Evolutionary conservation across 1,140 invertebrate species (phyloP).

Genomic region (Monochamus saltuarius): DNA sequence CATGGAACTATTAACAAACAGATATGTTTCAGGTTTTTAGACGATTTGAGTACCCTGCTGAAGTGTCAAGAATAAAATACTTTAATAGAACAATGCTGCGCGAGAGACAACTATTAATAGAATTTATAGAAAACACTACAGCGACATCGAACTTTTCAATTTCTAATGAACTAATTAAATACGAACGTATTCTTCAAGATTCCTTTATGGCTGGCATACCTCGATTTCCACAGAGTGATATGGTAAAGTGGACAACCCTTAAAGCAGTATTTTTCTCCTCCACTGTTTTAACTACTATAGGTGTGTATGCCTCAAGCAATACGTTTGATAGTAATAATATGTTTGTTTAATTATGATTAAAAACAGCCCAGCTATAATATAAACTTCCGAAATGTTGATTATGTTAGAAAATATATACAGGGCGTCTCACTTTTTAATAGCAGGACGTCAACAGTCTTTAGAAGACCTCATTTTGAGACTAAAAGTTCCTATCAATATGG

Average conservation of each 20-base stretch:
- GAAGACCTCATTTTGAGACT: no score
- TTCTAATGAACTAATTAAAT: conserved; percentile 59
- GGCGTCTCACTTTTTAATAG: no score
- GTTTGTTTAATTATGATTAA: no score
- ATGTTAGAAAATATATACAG: no score
- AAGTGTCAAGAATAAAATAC: conserved; percentile 53
- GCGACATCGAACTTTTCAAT: conserved; percentile 60
- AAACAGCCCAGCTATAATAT: no score
- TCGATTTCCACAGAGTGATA: conserved; percentile 42
- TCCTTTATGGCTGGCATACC: conserved; percentile 62
- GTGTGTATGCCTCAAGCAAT: no score
- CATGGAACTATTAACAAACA: conserved; percentile 7
- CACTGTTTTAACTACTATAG: conserved; percentile 82
- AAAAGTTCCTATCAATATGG: no score
- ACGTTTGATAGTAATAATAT: no score
- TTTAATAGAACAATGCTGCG: conserved; percentile 49
- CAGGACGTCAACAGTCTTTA: no score
- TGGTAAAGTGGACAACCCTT: conserved; percentile 72
- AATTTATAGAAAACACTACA: conserved; percentile 60
- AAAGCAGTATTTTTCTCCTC: conserved; percentile 83
- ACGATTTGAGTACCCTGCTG: conserved; percentile 70
- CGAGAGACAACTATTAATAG: conserved; percentile 57
- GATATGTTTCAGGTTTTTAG: conserved; percentile 65
- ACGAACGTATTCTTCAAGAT: conserved; percentile 58
- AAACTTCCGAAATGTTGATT: no score